Evolutionary conservation across 2,797 vertebrate genomes (phyloP).

Genomic region (Thaleichthys pacificus): DNA sequence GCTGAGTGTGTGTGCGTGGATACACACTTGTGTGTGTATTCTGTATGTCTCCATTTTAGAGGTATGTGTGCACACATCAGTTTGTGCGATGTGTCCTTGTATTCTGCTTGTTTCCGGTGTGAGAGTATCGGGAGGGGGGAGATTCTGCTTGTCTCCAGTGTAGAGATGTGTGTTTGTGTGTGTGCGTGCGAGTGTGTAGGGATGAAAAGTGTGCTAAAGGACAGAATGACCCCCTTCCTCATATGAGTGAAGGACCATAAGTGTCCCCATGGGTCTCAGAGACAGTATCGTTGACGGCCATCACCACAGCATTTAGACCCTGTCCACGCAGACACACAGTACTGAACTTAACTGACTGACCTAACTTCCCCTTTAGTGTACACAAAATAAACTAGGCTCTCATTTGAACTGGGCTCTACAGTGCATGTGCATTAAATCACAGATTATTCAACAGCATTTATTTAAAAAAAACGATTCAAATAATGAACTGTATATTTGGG

Average conservation of each 20-base stretch:
- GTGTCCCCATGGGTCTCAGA: constrained; percentile 37
- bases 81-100: constrained; percentile 35
- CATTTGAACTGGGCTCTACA: too few species aligned
- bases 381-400: not conserved
- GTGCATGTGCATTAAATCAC: too few species aligned
- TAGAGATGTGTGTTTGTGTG: not conserved
- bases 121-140: too few species aligned
- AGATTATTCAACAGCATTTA: too few species aligned
- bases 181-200: constrained; percentile 24
- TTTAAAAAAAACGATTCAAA: too few species aligned
- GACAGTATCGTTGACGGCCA: too few species aligned
- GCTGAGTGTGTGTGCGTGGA: too few species aligned
- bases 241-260: constrained; percentile 64
- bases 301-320: too few species aligned
- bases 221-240: constrained; percentile 59
- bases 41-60: not conserved
- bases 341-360: not conserved
- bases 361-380: not conserved
- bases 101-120: constrained; percentile 37
- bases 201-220: constrained; percentile 52
- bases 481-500: too few species aligned
- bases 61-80: too few species aligned
- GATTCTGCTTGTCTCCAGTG: not conserved
- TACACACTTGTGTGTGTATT: constrained; percentile 12
- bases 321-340: too few species aligned